phyloP scores from a whole-genome alignment of 2,113 vertebrate species.

The Corythoichthys intestinalis region DNA sequence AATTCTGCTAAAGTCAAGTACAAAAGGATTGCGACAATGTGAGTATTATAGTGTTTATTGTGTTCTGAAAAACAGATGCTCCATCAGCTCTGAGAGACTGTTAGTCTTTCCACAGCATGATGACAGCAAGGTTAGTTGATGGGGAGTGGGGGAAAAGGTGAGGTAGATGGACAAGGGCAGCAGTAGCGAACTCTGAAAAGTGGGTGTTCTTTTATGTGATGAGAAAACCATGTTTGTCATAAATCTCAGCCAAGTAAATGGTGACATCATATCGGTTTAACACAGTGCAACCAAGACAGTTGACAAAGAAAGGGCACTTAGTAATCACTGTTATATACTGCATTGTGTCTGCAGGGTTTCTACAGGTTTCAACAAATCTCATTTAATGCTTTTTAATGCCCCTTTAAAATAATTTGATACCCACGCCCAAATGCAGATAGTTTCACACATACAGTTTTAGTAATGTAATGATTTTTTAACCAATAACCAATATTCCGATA shows the following conservation, averaged over 20 bases:
- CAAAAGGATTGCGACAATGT: conserved; percentile 30
- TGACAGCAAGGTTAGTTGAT: conserved; percentile 16
- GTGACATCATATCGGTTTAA: not conserved
- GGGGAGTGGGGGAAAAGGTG: conserved; percentile 6
- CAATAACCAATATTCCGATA: too few species aligned
- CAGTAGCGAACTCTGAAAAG: conserved; percentile 25
- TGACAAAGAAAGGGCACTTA: not conserved
- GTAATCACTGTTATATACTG: not conserved
- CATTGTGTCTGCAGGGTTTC: not conserved
- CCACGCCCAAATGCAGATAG: too few species aligned
- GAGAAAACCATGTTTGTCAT: conserved; percentile 43
- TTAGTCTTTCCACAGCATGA: conserved; percentile 36
- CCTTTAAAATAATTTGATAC: too few species aligned
- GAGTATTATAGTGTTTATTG: conserved; percentile 48
- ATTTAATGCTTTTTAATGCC: too few species aligned
- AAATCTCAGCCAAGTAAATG: conserved; percentile 32
- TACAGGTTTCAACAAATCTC: too few species aligned
- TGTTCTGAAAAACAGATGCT: conserved; percentile 52
- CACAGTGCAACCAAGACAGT: not conserved
- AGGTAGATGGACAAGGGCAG: not conserved
- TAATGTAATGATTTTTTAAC: too few species aligned
- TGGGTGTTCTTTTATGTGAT: conserved; percentile 30
- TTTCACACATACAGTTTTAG: too few species aligned
- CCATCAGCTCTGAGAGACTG: conserved; percentile 22
- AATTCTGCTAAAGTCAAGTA: conserved; percentile 26